A percentile compares a stretch with the other conserved stretches of the same genome.
Evolutionary conservation across 1,140 invertebrate genomes (phyloP).

Genomic region (Bombus turneri): DNA sequence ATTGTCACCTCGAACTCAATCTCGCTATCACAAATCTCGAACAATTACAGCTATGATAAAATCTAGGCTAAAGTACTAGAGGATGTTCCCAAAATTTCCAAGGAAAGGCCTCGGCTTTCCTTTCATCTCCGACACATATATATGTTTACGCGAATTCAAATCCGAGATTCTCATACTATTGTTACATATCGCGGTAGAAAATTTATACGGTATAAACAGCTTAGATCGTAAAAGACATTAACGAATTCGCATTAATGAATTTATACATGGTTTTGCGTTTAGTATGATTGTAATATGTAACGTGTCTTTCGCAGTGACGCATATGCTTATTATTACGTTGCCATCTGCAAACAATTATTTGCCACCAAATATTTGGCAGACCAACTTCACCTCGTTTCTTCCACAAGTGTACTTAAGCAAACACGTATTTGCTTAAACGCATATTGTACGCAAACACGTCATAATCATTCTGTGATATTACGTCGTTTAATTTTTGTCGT

Average conservation of each 20-base stretch:
- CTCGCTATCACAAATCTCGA: no score
- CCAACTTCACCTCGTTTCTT: neutral
- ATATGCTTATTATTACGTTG: neutral
- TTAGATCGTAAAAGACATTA: no score
- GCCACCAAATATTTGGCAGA: slow-evolving; percentile 32
- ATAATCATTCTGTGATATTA: neutral
- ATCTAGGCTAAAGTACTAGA: no score
- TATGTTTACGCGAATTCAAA: neutral
- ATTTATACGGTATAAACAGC: no score
- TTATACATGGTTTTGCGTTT: neutral
- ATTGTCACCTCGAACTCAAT: no score
- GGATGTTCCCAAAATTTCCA: no score
- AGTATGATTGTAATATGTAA: neutral
- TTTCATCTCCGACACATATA: no score
- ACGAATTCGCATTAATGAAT: neutral
- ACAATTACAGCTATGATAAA: no score
- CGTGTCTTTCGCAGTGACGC: neutral
- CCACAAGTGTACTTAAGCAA: neutral
- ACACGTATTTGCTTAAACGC: slow-evolving; percentile 9
- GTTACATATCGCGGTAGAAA: no score
- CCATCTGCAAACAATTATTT: slow-evolving; percentile 37
- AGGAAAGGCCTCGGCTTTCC: no score
- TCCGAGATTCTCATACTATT: neutral
- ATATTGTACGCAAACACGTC: slow-evolving; percentile 5
- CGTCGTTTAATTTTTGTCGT: neutral